A percentile compares a stretch with the other conserved stretches of the same genome.
Evolutionary conservation across 2,113 vertebrate genomes (phyloP).

Genomic region (Anseranas semipalmata): DNA sequence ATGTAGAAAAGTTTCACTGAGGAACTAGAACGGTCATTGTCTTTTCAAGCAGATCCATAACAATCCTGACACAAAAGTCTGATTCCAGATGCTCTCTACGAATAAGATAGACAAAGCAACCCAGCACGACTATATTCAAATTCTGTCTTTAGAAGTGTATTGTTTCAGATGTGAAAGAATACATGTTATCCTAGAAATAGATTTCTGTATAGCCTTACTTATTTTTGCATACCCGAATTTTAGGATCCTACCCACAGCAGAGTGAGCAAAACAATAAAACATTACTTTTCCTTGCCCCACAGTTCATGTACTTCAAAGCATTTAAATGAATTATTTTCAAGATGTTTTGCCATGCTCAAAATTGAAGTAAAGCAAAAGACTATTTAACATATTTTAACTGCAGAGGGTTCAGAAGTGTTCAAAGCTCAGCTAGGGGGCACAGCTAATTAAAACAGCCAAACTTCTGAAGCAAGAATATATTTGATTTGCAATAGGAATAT

Average conservation of each 20-base stretch:
- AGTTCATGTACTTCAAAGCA: background rate
- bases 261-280: background rate
- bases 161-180: background rate
- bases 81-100: background rate
- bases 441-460: conserved; percentile 32
- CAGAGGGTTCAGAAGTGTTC: background rate
- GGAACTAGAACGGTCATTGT: background rate
- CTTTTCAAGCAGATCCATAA: background rate
- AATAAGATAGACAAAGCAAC: background rate
- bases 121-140: background rate
- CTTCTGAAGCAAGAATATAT: conserved; percentile 37
- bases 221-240: background rate
- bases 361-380: conserved; percentile 1
- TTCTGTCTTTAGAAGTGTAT: background rate
- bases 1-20: background rate
- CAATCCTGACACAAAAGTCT: background rate
- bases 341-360: background rate
- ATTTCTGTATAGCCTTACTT: background rate
- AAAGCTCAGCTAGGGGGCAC: conserved; percentile 5
- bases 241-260: background rate
- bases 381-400: conserved; percentile 1
- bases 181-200: background rate
- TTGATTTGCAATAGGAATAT: background rate
- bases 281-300: background rate
- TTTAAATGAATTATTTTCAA: background rate